Evolutionary conservation across 2,888 invertebrate genomes (phyloP).

Genomic region (Schrankia costaestrigalis): DNA sequence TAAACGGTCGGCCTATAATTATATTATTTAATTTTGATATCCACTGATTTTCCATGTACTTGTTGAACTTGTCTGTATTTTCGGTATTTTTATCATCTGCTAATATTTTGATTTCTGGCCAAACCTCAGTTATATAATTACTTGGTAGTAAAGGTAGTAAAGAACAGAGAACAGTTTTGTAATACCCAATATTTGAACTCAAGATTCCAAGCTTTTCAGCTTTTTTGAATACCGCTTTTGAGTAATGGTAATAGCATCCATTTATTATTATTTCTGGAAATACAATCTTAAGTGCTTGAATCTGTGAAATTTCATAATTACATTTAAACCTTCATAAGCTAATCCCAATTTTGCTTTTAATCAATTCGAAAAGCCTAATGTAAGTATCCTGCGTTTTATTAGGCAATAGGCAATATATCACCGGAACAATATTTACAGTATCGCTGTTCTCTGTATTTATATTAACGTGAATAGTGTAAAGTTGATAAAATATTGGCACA

Average conservation of each 20-base stretch:
- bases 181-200: not conserved
- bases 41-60: too few species aligned
- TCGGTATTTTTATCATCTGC: too few species aligned
- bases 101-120: too few species aligned
- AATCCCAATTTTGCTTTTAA: too few species aligned
- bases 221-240: not conserved
- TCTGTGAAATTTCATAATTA: not conserved
- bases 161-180: not conserved
- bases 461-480: not conserved
- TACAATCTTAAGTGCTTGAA: not conserved
- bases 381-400: not conserved
- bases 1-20: too few species aligned
- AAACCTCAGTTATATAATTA: not conserved
- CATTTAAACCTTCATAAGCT: too few species aligned
- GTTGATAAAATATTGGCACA: not conserved
- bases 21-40: too few species aligned
- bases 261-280: not conserved
- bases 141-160: not conserved
- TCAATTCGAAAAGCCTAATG: not conserved
- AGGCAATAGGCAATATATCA: not conserved
- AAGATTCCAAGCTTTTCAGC: not conserved
- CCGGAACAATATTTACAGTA: not conserved
- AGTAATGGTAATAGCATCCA: not conserved
- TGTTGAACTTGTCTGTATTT: too few species aligned
- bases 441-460: not conserved